These are phyloP conservation scores for Pseudococcus longispinus DNA, from an alignment of 2,888 invertebrate genomes.

Conservation along the genomic window DNA sequence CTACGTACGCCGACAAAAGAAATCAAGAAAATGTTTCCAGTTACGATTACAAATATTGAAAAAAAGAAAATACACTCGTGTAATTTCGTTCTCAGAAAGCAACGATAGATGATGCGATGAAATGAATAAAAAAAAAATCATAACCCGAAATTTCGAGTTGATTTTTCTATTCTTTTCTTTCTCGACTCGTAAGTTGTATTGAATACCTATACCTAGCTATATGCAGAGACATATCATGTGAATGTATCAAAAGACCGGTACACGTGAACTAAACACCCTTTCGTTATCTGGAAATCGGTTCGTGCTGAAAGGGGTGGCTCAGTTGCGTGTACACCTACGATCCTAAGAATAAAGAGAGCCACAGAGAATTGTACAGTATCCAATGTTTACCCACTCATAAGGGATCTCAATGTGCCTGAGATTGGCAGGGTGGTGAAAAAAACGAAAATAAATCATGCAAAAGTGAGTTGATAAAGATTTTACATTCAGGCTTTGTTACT, in stretches of 20 bases:
- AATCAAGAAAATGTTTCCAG: not conserved
- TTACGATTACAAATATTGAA: not conserved
- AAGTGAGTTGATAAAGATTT: too few relatives aligned
- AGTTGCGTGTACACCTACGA: not conserved
- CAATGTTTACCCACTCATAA: too few relatives aligned
- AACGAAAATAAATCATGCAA: too few relatives aligned
- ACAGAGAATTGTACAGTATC: too few relatives aligned
- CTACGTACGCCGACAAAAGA: constrained; percentile 1
- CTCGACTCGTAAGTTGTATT: not conserved
- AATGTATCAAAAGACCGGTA: not conserved
- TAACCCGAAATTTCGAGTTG: not conserved
- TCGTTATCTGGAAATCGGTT: too few relatives aligned
- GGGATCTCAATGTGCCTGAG: too few relatives aligned
- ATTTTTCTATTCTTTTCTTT: not conserved
- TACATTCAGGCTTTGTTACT: too few relatives aligned
- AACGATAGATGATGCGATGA: not conserved
- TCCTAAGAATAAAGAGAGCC: too few relatives aligned
- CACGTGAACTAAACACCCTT: not conserved
- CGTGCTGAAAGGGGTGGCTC: not conserved
- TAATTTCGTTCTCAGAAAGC: not conserved
- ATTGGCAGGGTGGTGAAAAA: too few relatives aligned
- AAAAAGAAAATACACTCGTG: not conserved
- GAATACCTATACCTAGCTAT: not conserved
- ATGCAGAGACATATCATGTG: not conserved
- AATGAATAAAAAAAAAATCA: not conserved